Percentiles rank a stretch among this genome's conserved stretches.
These are phyloP conservation scores for Saxicola maurus DNA, from an alignment of 2,797 vertebrate genomes.

Conservation along the genomic window DNA sequence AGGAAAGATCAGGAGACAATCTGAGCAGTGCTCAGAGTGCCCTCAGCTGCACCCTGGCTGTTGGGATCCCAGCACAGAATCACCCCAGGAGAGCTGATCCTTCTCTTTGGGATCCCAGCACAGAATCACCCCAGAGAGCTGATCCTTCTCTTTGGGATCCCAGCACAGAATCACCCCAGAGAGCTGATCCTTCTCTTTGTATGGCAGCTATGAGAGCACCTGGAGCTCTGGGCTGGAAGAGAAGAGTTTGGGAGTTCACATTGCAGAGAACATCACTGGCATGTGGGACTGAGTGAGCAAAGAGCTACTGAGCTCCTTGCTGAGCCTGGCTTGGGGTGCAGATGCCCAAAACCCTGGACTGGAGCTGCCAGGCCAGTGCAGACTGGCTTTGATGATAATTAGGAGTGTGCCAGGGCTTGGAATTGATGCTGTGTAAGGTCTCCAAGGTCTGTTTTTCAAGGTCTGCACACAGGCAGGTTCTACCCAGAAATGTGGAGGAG, in stretches of 20 bases:
- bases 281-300: accelerated
- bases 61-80: not conserved
- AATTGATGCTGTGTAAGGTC: not conserved
- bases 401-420: accelerated
- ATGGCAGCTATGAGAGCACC: not conserved
- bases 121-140: not conserved
- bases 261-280: not conserved
- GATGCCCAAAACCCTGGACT: not conserved
- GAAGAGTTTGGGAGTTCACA: not conserved
- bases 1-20: not conserved
- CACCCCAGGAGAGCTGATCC: no score
- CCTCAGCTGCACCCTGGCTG: not conserved
- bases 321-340: not conserved
- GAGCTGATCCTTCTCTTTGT: no score
- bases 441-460: no score
- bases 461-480: not conserved
- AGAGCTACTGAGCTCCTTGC: not conserved
- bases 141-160: no score
- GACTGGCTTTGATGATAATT: not conserved
- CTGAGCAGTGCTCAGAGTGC: not conserved
- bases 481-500: not conserved
- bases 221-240: not conserved
- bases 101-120: no score
- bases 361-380: not conserved
- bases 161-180: not conserved